These are phyloP conservation scores for Actenoides lindsayi DNA, from an alignment of 2,113 vertebrate genomes.

Conservation along the genomic window DNA sequence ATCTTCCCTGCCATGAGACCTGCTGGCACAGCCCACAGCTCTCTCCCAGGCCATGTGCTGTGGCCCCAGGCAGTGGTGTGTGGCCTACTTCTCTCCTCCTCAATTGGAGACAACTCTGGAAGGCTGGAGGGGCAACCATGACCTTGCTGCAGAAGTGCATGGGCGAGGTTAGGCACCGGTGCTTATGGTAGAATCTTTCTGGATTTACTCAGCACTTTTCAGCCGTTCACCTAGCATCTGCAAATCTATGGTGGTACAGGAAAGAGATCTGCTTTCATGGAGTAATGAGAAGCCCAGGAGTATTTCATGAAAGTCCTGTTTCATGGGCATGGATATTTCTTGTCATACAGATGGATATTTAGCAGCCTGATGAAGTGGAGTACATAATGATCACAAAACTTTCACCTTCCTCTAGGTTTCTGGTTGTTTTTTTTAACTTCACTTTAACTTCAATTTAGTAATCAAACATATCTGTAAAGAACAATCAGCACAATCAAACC, in stretches of 20 bases:
- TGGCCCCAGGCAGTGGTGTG: rapidly evolving
- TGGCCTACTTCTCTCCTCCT: no score
- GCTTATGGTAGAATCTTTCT: background rate
- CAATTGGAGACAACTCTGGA: background rate
- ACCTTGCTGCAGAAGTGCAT: rapidly evolving
- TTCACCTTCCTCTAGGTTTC: background rate
- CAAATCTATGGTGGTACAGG: background rate
- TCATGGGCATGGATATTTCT: background rate
- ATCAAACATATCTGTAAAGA: background rate
- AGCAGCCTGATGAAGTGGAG: background rate
- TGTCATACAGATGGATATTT: background rate
- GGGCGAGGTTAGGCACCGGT: background rate
- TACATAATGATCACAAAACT: rapidly evolving
- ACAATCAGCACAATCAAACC: background rate
- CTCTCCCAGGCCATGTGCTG: background rate
- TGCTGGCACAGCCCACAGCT: background rate
- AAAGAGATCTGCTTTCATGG: background rate
- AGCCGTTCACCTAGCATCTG: background rate
- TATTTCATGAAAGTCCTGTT: background rate
- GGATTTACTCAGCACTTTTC: background rate
- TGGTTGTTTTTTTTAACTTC: background rate
- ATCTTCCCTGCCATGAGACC: background rate
- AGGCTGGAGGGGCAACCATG: background rate
- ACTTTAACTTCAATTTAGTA: background rate
- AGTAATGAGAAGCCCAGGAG: background rate